A percentile compares a stretch with the other conserved stretches of the same genome.
Conservation (phyloP, 2,797 vertebrate species). For the Coccyzus lansbergi region DNA sequence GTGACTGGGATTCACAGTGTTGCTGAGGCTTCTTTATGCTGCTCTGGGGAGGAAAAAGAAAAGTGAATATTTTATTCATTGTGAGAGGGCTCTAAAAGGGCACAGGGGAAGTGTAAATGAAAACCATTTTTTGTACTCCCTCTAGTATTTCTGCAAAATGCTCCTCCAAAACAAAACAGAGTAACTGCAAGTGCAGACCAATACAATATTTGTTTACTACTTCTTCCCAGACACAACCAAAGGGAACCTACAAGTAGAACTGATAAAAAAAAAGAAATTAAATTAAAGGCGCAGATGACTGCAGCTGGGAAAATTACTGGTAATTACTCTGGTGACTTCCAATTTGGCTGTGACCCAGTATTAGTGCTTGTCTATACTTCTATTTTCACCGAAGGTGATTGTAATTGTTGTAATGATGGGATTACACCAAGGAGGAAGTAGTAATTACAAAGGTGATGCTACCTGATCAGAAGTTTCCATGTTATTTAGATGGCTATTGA, state of each 20-base stretch:
- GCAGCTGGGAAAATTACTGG: conserved; percentile 44
- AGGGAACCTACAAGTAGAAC: conserved; percentile 26
- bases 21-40: conserved; percentile 2
- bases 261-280: neutral
- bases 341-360: conserved; percentile 31
- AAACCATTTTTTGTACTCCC: conserved; percentile 36
- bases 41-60: neutral
- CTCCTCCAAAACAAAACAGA: neutral
- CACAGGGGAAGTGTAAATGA: conserved; percentile 10
- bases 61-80: conserved; percentile 3
- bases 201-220: neutral
- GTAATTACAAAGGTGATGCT: neutral
- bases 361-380: neutral
- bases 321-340: conserved; percentile 31
- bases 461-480: neutral
- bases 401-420: conserved; percentile 6
- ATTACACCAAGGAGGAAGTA: conserved; percentile 10
- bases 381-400: neutral
- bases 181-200: neutral
- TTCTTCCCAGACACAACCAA: conserved; percentile 22
- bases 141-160: conserved; percentile 1
- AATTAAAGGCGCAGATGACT: neutral
- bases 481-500: neutral
- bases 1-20: neutral
- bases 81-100: conserved; percentile 14